phyloP scores from a whole-genome alignment of 2,797 vertebrate genomes.

The Orestias chungarensis region DNA sequence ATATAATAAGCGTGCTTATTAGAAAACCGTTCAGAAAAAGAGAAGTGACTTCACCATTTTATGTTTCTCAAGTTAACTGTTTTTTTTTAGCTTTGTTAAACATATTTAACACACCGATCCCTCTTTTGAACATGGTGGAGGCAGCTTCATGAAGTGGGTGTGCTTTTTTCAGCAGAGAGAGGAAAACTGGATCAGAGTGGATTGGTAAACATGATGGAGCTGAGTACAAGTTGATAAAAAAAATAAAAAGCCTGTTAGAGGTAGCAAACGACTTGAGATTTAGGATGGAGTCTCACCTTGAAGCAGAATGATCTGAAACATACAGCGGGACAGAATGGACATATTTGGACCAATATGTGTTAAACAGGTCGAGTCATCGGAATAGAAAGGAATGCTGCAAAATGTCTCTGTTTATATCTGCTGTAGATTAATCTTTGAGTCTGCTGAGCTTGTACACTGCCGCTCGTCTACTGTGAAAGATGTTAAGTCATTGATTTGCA shows the following conservation, averaged over 20 bases:
- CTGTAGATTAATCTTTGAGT: constrained; percentile 11
- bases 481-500: no score
- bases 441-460: constrained; percentile 33
- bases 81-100: neutral
- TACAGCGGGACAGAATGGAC: neutral
- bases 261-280: neutral
- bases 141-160: neutral
- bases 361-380: neutral
- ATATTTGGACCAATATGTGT: neutral
- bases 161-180: neutral
- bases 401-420: constrained; percentile 20
- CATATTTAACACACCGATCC: neutral
- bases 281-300: neutral
- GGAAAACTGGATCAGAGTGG: neutral
- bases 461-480: constrained; percentile 25
- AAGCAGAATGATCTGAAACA: neutral
- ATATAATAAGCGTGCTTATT: no score
- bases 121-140: neutral
- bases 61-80: neutral
- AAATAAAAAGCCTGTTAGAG: neutral
- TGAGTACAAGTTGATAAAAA: neutral
- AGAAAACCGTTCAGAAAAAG: no score
- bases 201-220: neutral
- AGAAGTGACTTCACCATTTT: neutral
- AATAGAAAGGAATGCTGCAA: neutral